phyloP scores from a whole-genome alignment of 2,797 vertebrate species.

The Hapalemur alaotrensis region DNA sequence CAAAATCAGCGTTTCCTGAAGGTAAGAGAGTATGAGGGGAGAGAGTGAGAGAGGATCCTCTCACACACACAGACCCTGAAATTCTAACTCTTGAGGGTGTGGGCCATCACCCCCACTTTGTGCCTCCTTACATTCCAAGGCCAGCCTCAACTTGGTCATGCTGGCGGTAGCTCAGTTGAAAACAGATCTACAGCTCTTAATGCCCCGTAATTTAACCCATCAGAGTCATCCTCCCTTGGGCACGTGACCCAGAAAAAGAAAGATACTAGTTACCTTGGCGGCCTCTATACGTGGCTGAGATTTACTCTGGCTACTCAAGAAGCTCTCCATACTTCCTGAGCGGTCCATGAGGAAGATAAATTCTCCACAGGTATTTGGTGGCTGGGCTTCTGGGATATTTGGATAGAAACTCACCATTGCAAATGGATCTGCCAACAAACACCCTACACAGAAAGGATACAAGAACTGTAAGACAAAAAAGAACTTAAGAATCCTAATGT shows the following conservation, averaged over 20 bases:
- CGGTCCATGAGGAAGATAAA: constrained; percentile 91
- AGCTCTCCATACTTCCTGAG: constrained; percentile 88
- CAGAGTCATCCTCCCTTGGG: background rate
- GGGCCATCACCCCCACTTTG: accelerated
- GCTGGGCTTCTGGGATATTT: constrained; percentile 82
- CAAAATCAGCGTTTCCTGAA: constrained; percentile 90
- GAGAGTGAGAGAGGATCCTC: background rate
- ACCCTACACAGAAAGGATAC: constrained; percentile 79
- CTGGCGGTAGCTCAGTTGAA: background rate
- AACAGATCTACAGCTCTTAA: background rate
- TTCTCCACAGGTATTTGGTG: constrained; percentile 82
- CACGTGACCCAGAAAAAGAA: background rate
- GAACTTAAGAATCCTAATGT: background rate
- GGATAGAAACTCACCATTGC: constrained; percentile 92
- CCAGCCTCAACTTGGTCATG: background rate
- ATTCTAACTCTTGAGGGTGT: accelerated
- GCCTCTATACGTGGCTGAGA: constrained; percentile 82
- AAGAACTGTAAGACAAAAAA: background rate
- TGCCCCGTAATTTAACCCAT: background rate
- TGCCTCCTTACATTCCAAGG: background rate
- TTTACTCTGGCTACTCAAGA: background rate
- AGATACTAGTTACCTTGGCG: constrained; percentile 83
- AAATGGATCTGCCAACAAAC: constrained; percentile 87
- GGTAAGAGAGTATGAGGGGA: background rate
- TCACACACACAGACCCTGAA: background rate